Base-by-base conservation (phyloP, 2,797 vertebrate genomes). In the Euthynnus affinis region DNA sequence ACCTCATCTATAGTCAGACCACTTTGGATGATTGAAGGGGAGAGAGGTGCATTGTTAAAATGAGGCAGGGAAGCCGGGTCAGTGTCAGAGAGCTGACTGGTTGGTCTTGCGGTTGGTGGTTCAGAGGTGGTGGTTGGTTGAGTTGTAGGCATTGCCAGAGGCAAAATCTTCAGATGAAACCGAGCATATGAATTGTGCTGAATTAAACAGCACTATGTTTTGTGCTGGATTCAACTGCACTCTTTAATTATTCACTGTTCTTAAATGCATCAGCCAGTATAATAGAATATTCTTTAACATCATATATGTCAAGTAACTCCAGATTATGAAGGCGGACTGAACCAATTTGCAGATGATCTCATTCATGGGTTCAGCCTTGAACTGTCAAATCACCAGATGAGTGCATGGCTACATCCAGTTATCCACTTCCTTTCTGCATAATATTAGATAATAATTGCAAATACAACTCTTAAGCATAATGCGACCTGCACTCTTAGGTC, bases 1-100 rank as follows among this genome's bases (percentile, higher is more conserved):
- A 93, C 93, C 94, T 93, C 91, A 91, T 95, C 92, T 92, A 85
- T 91, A 94, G 93, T 92, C 93, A 85, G 93, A 89, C 81, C 89
- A 80, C 83, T 89, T 87, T 85, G 87, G 92, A 84, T 93, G 93
- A 93, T 93, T 92, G 93, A 94, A 92, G 89, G 89, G 78, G 74
- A 88, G 84, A 87, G 89, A 81, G 86, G 84, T 79, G 91, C 84
- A 84, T 92, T 91, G 93, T 94, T 93, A 90, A 92, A 90, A 73
- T 34, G 75, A 86, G 62, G 74, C 80, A 62, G 89, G 69, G 62
- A 66, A 83, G 84, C 83, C 57, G 46, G 91, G 80, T 92, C 74
- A 56, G 84, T 92, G 91, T 90, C 89, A 88, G 86, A 34, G 87
- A 80, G 89, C 74, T 74, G 87, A 78, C 87, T 81, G 88, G 82